Percentiles rank a stretch among this genome's conserved stretches.
Conservation (phyloP, 2,888 invertebrate genomes). For the Epinotia nisella region DNA sequence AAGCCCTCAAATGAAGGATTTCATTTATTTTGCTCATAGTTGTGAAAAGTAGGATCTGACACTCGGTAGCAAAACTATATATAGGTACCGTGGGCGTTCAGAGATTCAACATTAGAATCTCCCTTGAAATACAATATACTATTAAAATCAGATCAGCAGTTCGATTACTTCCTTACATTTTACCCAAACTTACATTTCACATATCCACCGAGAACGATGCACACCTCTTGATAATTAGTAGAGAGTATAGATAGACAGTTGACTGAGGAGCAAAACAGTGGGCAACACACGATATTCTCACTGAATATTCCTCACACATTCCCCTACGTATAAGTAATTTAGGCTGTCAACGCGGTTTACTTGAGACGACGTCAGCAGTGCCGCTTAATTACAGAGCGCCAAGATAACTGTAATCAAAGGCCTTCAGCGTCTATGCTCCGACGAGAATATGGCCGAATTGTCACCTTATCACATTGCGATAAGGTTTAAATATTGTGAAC, state of each 20-base stretch:
- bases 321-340: slow-evolving; percentile 39
- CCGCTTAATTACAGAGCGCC: slow-evolving; percentile 46
- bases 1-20: too few relatives aligned
- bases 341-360: slow-evolving; percentile 43
- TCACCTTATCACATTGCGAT: background rate
- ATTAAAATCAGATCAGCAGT: too few relatives aligned
- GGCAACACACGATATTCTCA: slow-evolving; percentile 9
- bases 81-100: too few relatives aligned
- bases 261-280: background rate
- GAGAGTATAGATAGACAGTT: background rate
- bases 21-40: too few relatives aligned
- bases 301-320: slow-evolving; percentile 9
- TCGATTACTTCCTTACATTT: too few relatives aligned
- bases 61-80: too few relatives aligned
- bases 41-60: too few relatives aligned
- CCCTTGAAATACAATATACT: too few relatives aligned
- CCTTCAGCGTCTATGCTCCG: slow-evolving; percentile 23
- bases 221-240: too few relatives aligned
- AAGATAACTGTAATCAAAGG: slow-evolving; percentile 47
- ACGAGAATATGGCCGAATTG: background rate
- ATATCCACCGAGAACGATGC: too few relatives aligned
- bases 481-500: background rate
- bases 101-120: too few relatives aligned
- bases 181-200: too few relatives aligned
- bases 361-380: slow-evolving; percentile 35